Conservation (phyloP, 1,140 invertebrate genomes). For the Meloidogyne floridensis region DNA sequence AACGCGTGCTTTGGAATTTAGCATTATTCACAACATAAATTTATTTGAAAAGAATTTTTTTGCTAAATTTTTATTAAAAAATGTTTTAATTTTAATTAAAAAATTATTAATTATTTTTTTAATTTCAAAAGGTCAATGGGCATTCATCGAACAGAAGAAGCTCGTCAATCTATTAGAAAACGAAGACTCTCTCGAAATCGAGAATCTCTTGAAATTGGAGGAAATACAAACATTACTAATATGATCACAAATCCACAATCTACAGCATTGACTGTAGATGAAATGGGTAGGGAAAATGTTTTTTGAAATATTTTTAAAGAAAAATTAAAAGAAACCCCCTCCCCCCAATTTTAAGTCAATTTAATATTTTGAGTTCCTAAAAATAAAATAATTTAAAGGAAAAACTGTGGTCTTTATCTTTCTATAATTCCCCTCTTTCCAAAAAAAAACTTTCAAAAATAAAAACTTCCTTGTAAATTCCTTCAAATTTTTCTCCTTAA, state of each 20-base stretch:
- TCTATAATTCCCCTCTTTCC: too few species aligned
- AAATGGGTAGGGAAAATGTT: conserved; percentile 22
- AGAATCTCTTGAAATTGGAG: conserved; percentile 31
- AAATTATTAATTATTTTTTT: background rate
- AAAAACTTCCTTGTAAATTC: too few species aligned
- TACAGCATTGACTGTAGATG: conserved; percentile 28
- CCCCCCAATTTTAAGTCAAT: too few species aligned
- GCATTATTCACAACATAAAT: too few species aligned
- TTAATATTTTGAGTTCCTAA: too few species aligned
- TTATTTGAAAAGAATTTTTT: background rate
- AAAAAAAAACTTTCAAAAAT: too few species aligned
- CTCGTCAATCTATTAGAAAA: conserved; percentile 32
- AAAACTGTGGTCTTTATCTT: too few species aligned
- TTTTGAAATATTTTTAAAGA: background rate
- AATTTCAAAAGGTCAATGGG: conserved; percentile 32
- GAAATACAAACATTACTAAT: background rate
- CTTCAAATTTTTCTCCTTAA: too few species aligned
- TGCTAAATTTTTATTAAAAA: background rate
- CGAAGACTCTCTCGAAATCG: conserved; percentile 29
- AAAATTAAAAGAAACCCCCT: background rate
- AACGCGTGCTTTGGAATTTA: too few species aligned
- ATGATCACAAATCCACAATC: background rate
- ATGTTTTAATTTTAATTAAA: background rate
- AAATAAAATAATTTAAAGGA: too few species aligned
- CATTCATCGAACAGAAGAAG: conserved; percentile 36